Evolutionary conservation across 2,113 vertebrate genomes (phyloP).

Genomic region (Heterochromis multidens): DNA sequence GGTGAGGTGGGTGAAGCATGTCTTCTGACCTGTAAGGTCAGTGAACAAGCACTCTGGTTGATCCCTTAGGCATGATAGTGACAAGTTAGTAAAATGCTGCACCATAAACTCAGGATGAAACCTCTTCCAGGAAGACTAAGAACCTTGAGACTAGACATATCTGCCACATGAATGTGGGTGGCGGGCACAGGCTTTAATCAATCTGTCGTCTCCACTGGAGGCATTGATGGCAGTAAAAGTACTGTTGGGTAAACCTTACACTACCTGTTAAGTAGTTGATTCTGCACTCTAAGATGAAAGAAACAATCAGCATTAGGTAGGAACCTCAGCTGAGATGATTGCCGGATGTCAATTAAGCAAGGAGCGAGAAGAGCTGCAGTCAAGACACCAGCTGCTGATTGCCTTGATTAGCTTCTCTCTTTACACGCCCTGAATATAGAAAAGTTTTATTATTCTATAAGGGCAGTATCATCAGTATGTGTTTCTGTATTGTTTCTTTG

Average conservation of each 20-base stretch:
- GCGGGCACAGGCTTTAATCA: not conserved
- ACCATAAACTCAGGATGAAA: slow-evolving; percentile 23
- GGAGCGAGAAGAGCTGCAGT: slow-evolving; percentile 17
- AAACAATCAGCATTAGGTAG: slow-evolving; percentile 38
- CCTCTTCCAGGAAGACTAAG: not conserved
- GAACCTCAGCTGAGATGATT: slow-evolving; percentile 53
- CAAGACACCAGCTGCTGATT: slow-evolving; percentile 53
- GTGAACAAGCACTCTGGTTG: slow-evolving; percentile 29
- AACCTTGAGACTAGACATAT: slow-evolving; percentile 32
- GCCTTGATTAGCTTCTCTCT: slow-evolving; percentile 43
- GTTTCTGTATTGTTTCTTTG: not conserved
- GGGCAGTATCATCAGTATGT: not conserved
- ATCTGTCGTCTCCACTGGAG: slow-evolving; percentile 20
- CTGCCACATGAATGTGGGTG: slow-evolving; percentile 18
- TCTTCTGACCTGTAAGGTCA: slow-evolving; percentile 40
- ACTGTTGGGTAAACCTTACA: not conserved
- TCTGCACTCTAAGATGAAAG: slow-evolving; percentile 12
- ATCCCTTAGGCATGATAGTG: slow-evolving; percentile 30
- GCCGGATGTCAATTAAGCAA: slow-evolving; percentile 36
- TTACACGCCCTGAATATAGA: not conserved
- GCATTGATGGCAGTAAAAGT: not conserved
- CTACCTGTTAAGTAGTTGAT: slow-evolving; percentile 9
- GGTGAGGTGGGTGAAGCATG: not conserved
- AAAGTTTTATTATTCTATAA: not conserved
- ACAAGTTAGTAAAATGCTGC: slow-evolving; percentile 33